A percentile compares a stretch with the other conserved stretches of the same genome.
Evolutionary conservation across 2,113 vertebrate species (phyloP).

Genomic region (Eubucco bourcierii): DNA sequence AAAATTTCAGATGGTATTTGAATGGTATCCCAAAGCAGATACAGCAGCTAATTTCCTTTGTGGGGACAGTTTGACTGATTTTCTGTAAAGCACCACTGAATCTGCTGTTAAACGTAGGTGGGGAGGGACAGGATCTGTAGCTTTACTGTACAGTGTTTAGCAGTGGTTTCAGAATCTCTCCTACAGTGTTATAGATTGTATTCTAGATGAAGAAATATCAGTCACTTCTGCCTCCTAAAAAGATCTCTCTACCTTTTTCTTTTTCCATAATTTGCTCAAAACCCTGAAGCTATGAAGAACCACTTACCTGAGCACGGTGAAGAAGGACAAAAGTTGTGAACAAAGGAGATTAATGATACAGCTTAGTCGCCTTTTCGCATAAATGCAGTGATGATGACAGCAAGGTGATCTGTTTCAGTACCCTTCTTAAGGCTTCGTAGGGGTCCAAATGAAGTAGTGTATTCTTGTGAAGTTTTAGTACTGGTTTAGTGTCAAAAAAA

Average conservation of each 20-base stretch:
- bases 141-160: not conserved
- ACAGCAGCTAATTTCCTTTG: not conserved
- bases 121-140: not conserved
- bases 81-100: not conserved
- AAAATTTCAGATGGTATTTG: not conserved
- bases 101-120: not conserved
- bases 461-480: constrained; percentile 15
- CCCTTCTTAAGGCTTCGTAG: not conserved
- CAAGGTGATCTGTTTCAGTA: not conserved
- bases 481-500: not conserved
- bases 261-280: constrained; percentile 53
- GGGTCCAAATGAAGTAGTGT: not conserved
- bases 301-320: constrained; percentile 18
- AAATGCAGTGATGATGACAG: not conserved
- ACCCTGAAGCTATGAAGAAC: constrained; percentile 27
- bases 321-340: constrained; percentile 43
- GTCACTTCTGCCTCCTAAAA: not conserved
- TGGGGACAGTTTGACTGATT: not conserved
- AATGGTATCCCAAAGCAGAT: not conserved
- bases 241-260: not conserved
- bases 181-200: not conserved
- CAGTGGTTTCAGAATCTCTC: not conserved
- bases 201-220: not conserved
- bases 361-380: not conserved
- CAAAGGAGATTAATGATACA: not conserved